phyloP scores from a whole-genome alignment of 2,113 vertebrate genomes.

The Zeus faber region DNA sequence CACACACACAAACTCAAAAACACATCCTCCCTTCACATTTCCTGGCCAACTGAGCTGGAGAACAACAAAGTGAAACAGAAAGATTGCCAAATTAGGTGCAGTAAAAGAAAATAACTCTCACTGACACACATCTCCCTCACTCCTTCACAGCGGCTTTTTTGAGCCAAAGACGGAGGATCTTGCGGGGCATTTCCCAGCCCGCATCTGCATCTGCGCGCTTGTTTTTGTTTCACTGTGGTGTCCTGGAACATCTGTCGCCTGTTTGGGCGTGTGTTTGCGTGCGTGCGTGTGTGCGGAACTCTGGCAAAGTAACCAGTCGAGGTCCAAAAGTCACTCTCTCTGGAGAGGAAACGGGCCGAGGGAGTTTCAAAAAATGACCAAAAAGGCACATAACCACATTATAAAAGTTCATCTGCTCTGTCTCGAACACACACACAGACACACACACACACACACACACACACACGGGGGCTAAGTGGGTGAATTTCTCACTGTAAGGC shows the following conservation, averaged over 20 bases:
- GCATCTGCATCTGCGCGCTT: conserved; percentile 52
- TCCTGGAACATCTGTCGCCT: conserved; percentile 69
- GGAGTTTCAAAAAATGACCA: conserved; percentile 36
- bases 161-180: conserved; percentile 39
- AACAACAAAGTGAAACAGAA: too few relatives aligned
- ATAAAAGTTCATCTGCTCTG: conserved; percentile 16
- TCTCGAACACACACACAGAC: background rate
- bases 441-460: conserved; percentile 12
- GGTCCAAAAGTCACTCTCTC: conserved; percentile 47
- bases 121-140: too few relatives aligned
- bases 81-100: background rate
- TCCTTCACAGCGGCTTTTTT: conserved; percentile 32
- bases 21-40: background rate
- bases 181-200: conserved; percentile 49
- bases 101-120: background rate
- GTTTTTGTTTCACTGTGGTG: conserved; percentile 42
- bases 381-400: conserved; percentile 23
- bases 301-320: conserved; percentile 23
- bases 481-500: too few relatives aligned
- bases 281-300: conserved; percentile 21
- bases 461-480: conserved; percentile 2
- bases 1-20: background rate
- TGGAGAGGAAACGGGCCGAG: conserved; percentile 32
- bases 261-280: conserved; percentile 41
- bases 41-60: background rate